Conservation (phyloP, 2,113 vertebrate species). For the Podiceps cristatus region DNA sequence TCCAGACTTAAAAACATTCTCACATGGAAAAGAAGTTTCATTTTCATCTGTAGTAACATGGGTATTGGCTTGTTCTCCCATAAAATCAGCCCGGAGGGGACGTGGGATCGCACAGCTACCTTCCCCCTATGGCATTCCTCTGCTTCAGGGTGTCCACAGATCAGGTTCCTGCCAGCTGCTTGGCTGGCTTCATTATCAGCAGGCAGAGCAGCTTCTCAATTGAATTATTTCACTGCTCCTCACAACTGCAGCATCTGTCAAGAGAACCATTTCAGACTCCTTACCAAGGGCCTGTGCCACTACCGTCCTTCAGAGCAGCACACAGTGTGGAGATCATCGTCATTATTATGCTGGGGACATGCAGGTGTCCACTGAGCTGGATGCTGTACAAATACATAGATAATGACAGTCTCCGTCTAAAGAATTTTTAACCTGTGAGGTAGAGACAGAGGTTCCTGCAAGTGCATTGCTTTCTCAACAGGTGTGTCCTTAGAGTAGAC, state of each 20-base stretch:
- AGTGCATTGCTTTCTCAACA: neutral
- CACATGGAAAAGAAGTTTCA: neutral
- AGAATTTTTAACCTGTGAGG: neutral
- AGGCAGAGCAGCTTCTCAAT: neutral
- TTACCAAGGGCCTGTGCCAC: neutral
- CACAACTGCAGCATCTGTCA: neutral
- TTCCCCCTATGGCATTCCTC: neutral
- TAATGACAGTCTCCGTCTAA: neutral
- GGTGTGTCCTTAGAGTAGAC: neutral
- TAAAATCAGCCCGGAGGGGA: neutral
- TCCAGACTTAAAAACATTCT: neutral
- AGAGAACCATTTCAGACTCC: neutral
- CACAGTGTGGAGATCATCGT: rapidly evolving
- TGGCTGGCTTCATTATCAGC: neutral
- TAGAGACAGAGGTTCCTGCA: neutral
- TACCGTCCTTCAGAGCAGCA: neutral
- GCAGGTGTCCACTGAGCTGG: neutral
- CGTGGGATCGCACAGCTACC: neutral
- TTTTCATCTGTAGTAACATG: neutral
- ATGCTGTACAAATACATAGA: neutral
- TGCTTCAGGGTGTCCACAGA: neutral
- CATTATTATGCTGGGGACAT: neutral
- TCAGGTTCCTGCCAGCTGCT: neutral
- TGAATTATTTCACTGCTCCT: neutral
- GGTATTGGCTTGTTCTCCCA: neutral